Conservation (phyloP, 2,113 vertebrate species). For the Coptodon rendalli region DNA sequence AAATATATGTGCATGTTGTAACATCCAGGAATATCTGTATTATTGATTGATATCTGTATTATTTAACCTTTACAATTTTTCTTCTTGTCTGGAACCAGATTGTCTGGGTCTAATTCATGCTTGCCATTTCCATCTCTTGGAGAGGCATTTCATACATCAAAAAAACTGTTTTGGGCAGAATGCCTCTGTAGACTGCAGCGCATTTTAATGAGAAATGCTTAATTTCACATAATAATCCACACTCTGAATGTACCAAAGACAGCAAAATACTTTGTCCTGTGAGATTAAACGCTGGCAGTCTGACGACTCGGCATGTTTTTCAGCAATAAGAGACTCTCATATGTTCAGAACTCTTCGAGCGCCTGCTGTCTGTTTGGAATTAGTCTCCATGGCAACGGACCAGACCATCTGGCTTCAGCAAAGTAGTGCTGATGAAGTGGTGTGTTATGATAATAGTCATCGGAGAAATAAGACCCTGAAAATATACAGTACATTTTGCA, state of each 20-base stretch:
- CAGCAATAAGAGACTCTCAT: conserved; percentile 13
- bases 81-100: background rate
- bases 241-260: background rate
- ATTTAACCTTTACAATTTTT: background rate
- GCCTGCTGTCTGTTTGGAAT: conserved; percentile 39
- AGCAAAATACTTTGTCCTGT: background rate
- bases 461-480: background rate
- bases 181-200: background rate
- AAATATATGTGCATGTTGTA: background rate
- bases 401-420: conserved; percentile 39
- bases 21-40: background rate
- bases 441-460: background rate
- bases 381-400: conserved; percentile 51
- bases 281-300: background rate
- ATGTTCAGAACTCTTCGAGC: conserved; percentile 17
- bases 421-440: conserved; percentile 2
- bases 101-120: background rate
- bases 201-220: background rate
- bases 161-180: background rate
- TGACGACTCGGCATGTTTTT: background rate
- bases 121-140: background rate
- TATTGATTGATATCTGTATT: background rate
- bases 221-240: background rate
- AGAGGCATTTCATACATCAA: background rate
- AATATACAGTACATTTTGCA: background rate